phyloP scores from a whole-genome alignment of 23 tunicate species.

The Diplosoma virens region DNA sequence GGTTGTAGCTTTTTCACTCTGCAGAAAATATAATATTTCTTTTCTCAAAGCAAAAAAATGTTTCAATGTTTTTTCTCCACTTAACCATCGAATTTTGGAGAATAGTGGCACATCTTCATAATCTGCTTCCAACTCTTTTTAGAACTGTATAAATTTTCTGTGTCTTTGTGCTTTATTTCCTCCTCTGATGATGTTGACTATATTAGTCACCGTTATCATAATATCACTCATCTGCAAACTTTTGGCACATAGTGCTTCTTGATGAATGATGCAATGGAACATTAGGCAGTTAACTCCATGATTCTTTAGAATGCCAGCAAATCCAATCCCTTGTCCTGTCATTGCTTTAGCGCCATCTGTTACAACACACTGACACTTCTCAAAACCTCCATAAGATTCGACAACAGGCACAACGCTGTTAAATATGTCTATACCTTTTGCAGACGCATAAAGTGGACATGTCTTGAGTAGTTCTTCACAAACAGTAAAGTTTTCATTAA shows the following conservation, averaged over 20 bases:
- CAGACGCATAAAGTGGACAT: neutral
- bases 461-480: constrained; percentile 10
- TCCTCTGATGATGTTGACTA: constrained; percentile 19
- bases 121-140: constrained; percentile 28
- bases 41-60: constrained; percentile 29
- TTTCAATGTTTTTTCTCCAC: constrained; percentile 40
- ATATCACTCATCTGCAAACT: constrained; percentile 20
- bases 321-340: constrained; percentile 6
- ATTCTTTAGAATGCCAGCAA: constrained; percentile 18
- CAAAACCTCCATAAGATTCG: constrained; percentile 25
- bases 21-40: constrained; percentile 7
- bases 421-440: constrained; percentile 11
- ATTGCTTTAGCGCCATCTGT: constrained; percentile 24
- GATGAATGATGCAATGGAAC: constrained; percentile 37
- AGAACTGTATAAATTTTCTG: constrained; percentile 31
- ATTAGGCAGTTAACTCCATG: constrained; percentile 23
- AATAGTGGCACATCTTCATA: constrained; percentile 34
- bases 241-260: constrained; percentile 25
- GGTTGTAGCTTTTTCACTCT: neutral
- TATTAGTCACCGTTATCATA: neutral
- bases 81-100: constrained; percentile 30
- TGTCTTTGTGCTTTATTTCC: constrained; percentile 4
- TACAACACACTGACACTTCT: constrained; percentile 15
- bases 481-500: constrained; percentile 7
- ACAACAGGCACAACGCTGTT: constrained; percentile 25